Percentiles rank a stretch among this genome's conserved stretches.
These are phyloP conservation scores for Vipera latastei DNA, from an alignment of 2,797 vertebrate genomes.

Conservation along the genomic window DNA sequence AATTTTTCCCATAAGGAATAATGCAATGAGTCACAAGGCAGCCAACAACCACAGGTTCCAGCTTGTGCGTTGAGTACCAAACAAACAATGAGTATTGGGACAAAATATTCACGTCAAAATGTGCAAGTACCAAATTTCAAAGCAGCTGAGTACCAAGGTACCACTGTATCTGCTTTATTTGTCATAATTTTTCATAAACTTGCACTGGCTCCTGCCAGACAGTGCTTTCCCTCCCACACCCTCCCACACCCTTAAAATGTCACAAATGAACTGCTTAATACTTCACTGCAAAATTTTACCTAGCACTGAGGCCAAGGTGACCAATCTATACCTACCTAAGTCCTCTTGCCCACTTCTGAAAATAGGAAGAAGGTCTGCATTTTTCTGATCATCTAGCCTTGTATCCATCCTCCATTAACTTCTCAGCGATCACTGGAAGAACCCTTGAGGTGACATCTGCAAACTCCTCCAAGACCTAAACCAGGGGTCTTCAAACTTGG, in stretches of 20 bases:
- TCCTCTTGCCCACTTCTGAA: not conserved
- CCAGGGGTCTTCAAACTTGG: too few relatives aligned
- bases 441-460: not conserved
- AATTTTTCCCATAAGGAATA: too few relatives aligned
- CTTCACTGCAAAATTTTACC: not conserved
- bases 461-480: not conserved
- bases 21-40: too few relatives aligned
- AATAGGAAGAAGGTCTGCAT: not conserved
- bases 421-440: not conserved
- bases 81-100: too few relatives aligned
- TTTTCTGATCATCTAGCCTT: not conserved
- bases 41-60: too few relatives aligned
- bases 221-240: not conserved
- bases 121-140: too few relatives aligned
- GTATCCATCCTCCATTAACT: not conserved
- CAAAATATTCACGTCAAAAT: too few relatives aligned
- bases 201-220: not conserved
- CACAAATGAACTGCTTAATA: not conserved
- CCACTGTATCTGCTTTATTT: not conserved
- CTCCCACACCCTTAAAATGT: not conserved
- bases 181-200: not conserved
- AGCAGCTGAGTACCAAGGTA: too few relatives aligned
- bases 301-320: not conserved
- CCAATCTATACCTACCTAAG: not conserved
- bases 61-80: too few relatives aligned